phyloP scores from a whole-genome alignment of 2,888 invertebrate genomes.

The Rhopalosiphum nymphaeae region DNA sequence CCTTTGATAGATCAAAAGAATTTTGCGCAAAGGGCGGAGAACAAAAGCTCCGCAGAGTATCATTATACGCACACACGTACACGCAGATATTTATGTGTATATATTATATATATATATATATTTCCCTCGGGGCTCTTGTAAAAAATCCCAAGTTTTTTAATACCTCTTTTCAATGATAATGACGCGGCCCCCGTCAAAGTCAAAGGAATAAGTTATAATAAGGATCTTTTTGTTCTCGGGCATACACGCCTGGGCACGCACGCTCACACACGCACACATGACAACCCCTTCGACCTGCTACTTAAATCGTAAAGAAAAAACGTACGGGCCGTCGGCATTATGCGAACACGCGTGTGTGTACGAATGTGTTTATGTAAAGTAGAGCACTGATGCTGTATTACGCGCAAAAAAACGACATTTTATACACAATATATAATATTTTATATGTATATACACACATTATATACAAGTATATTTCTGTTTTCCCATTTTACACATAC shows the following conservation, averaged over 20 bases:
- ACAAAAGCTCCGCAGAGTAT: slow-evolving; percentile 59
- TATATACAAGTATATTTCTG: neutral
- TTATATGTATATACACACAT: neutral
- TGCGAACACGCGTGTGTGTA: neutral
- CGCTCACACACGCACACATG: neutral
- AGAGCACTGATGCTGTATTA: slow-evolving; percentile 36
- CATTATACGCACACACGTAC: slow-evolving; percentile 21
- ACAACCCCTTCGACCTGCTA: slow-evolving; percentile 41
- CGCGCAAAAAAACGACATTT: slow-evolving; percentile 22
- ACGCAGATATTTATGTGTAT: neutral
- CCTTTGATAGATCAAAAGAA: slow-evolving; percentile 60
- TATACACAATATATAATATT: neutral
- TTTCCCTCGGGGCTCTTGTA: slow-evolving; percentile 49
- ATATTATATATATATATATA: neutral
- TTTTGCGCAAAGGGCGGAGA: slow-evolving; percentile 13
- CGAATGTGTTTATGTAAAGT: slow-evolving; percentile 49
- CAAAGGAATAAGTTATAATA: slow-evolving; percentile 63
- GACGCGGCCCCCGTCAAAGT: slow-evolving; percentile 60
- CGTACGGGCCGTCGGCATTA: neutral
- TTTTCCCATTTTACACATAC: neutral
- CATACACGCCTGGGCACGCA: neutral
- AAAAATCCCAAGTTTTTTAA: slow-evolving; percentile 62
- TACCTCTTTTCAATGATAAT: slow-evolving; percentile 62
- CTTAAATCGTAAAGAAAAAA: slow-evolving; percentile 37
- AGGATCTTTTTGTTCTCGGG: slow-evolving; percentile 61